Evolutionary conservation across 2,888 invertebrate species (phyloP).

Genomic region (Agrotis ipsilon): DNA sequence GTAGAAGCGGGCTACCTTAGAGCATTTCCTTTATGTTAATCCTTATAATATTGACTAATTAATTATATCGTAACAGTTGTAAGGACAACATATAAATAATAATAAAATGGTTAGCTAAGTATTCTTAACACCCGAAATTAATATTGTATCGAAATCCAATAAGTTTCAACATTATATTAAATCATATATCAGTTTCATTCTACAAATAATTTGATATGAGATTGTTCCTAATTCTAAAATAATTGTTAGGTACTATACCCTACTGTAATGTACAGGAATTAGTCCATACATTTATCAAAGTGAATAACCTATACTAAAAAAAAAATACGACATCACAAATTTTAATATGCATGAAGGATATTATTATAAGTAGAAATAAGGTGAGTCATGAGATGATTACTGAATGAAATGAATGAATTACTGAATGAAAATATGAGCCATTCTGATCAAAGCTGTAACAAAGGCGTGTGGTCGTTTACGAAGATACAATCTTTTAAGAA

Average conservation of each 20-base stretch:
- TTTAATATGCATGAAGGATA: not conserved
- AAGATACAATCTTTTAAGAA: too few species aligned
- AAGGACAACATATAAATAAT: conserved; percentile 16
- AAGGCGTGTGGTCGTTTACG: too few species aligned
- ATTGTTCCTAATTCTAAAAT: conserved; percentile 34
- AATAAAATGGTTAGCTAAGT: conserved; percentile 37
- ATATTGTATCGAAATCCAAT: too few species aligned
- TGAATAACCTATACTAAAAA: conserved; percentile 4
- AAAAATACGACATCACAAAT: not conserved
- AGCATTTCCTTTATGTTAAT: not conserved
- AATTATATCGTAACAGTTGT: not conserved
- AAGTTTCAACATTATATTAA: conserved; percentile 3
- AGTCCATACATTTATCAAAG: not conserved
- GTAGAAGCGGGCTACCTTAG: not conserved
- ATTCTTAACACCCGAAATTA: not conserved
- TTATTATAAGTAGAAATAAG: not conserved
- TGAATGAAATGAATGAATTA: too few species aligned
- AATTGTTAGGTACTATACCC: conserved; percentile 18
- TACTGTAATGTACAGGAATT: conserved; percentile 22
- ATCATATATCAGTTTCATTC: conserved; percentile 6
- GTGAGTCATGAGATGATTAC: too few species aligned
- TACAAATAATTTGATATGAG: conserved; percentile 52
- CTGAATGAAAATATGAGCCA: too few species aligned
- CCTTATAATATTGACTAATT: conserved; percentile 3
- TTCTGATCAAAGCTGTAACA: too few species aligned